A percentile compares a stretch with the other conserved stretches of the same genome.
Evolutionary conservation across 2,888 invertebrate genomes (phyloP).

Genomic region (Plagodis pulveraria): DNA sequence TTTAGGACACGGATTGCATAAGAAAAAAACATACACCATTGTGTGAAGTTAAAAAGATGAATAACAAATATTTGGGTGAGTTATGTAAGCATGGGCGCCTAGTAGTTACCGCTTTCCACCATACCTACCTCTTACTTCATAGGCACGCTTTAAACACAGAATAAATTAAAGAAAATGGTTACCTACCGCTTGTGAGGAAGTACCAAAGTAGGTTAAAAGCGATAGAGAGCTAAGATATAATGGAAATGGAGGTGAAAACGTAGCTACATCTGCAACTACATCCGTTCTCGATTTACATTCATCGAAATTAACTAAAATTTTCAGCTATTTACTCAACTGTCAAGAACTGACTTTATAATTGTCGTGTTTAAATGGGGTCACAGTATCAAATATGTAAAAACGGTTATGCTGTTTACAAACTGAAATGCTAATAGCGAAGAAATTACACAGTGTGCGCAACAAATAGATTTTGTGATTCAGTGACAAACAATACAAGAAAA

Average conservation of each 20-base stretch:
- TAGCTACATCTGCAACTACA: conserved; percentile 1
- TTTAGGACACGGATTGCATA: conserved; percentile 18
- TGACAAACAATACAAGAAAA: too few relatives aligned
- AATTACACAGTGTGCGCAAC: too few relatives aligned
- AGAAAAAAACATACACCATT: conserved; percentile 18
- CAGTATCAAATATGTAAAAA: too few relatives aligned
- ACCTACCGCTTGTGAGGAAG: conserved; percentile 12
- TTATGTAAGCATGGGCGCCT: conserved; percentile 21
- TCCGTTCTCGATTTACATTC: conserved; percentile 5
- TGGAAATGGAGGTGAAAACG: conserved; percentile 19
- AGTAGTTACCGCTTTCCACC: conserved; percentile 28
- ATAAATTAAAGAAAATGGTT: conserved; percentile 31
- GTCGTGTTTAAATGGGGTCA: too few relatives aligned
- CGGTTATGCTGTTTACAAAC: too few relatives aligned
- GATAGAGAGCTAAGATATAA: conserved; percentile 26
- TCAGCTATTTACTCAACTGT: too few relatives aligned
- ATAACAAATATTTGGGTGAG: conserved; percentile 4
- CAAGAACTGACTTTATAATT: too few relatives aligned
- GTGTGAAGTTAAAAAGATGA: conserved; percentile 12
- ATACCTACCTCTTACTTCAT: conserved; percentile 15
- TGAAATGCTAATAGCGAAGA: too few relatives aligned
- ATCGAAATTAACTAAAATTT: background rate
- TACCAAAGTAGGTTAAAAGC: conserved; percentile 25
- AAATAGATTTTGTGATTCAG: too few relatives aligned
- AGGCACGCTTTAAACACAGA: conserved; percentile 8